Conservation (phyloP, 2,888 invertebrate genomes). For the Capitulum mitella region DNA sequence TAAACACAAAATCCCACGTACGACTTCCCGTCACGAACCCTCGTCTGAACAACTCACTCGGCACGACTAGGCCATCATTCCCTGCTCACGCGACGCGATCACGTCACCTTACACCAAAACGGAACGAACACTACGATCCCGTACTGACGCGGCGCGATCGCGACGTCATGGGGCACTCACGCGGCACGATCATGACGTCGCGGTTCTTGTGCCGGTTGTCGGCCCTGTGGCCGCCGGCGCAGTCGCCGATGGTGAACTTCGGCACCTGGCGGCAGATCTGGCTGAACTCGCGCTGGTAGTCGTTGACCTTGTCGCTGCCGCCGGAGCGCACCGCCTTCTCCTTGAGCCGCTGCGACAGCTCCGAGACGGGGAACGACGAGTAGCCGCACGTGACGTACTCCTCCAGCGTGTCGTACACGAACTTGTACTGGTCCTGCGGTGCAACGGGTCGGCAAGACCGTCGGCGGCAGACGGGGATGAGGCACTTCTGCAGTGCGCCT, state of each 20-base stretch:
- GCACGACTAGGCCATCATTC: not conserved
- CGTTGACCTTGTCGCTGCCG: constrained; percentile 70
- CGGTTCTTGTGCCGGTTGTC: constrained; percentile 97
- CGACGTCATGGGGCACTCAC: constrained; percentile 89
- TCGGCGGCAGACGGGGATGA: too few species aligned
- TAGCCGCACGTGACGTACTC: constrained; percentile 86
- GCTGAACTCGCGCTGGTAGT: constrained; percentile 87
- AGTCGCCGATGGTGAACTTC: constrained; percentile 93
- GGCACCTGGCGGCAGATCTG: constrained; percentile 91
- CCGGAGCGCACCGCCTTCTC: constrained; percentile 76
- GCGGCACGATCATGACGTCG: constrained; percentile 88
- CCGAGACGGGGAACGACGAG: constrained; percentile 91
- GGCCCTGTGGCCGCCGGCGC: constrained; percentile 94
- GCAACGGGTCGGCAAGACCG: too few species aligned
- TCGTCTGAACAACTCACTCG: too few species aligned
- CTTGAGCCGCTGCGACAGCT: constrained; percentile 81
- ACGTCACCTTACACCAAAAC: not conserved
- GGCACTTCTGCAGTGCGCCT: too few species aligned
- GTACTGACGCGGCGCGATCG: constrained; percentile 80
- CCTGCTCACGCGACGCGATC: not conserved
- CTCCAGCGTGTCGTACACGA: constrained; percentile 91
- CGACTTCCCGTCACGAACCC: too few species aligned
- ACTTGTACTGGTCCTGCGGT: constrained; percentile 89
- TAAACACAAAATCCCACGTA: too few species aligned
- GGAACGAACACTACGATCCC: too few species aligned